Base-by-base conservation (phyloP, 2,888 invertebrate species). In the Polydrusus pterygomalis region DNA sequence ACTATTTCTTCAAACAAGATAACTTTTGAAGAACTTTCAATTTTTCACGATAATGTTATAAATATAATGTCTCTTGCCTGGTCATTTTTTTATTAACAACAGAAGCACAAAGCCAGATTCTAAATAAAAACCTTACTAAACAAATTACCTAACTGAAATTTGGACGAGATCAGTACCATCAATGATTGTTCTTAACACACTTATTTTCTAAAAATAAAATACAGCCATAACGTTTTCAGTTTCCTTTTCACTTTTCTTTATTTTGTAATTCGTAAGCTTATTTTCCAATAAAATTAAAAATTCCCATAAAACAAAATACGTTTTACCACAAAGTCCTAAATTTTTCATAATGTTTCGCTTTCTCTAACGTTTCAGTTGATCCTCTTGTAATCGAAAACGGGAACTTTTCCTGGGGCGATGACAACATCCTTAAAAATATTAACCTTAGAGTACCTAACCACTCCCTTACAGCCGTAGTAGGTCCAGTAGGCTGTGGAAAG, bases 401-500 rank as follows among this genome's bases (percentile, higher is more conserved):
- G 1, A 84, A 83, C 0, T 91, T 91, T 81, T 82, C 88, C 0
- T 91, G 91, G 91, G 80, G 74, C 13, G 75, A 79, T 6, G 70
- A 78, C 40, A 40, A 7, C 25, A 79, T 82, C 3, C 77, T 87
- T 17, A 81, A 80, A 58, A 81, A 86, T 43, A 85, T 88, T 30
- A 84, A 85, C 69, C 72, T 88, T n/a, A 79, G 81, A 7, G 80
- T 89, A 0, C 78, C 82, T 47, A 78, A 82, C 47, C 86, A 86
- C 3, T 80, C 82, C 10, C 82, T 89, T 38, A 83, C 86, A n/a
- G 88, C 88, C 20, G 81, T 89, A 40, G 89, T 89, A 49, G 89
- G 89, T 8, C 82, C 83, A 34, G 89, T 89, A 15, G 89, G 89
- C 1, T 82, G 87, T 51, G 89, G 89, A 15, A 89, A 90, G 79